Evolutionary conservation across 1,140 invertebrate genomes (phyloP).

Genomic region (Tetramorium alpestre): DNA sequence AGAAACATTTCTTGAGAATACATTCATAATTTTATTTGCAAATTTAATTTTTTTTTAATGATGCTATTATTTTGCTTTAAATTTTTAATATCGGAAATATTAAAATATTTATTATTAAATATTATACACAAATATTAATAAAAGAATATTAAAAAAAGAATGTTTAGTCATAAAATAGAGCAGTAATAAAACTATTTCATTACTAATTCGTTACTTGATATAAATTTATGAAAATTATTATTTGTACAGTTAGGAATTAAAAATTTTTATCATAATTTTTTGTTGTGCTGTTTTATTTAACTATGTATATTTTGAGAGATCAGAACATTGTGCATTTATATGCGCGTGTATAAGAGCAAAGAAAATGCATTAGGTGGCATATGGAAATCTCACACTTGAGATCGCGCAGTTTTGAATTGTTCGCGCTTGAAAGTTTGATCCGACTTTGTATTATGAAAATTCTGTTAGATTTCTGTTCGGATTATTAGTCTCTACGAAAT

Average conservation of each 20-base stretch:
- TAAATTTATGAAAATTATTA: neutral
- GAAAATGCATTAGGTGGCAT: neutral
- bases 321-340: neutral
- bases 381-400: neutral
- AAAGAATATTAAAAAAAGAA: neutral
- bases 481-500: neutral
- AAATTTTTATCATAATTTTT: too few species aligned
- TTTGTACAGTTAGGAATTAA: too few species aligned
- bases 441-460: constrained; percentile 29
- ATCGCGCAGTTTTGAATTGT: neutral
- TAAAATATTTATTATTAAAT: neutral
- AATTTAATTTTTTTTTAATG: neutral
- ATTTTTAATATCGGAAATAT: neutral
- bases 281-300: too few species aligned
- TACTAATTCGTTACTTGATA: neutral
- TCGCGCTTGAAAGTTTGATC: constrained; percentile 5
- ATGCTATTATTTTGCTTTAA: neutral
- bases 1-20: neutral
- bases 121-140: neutral
- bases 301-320: neutral
- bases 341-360: neutral
- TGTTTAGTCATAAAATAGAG: neutral
- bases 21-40: neutral
- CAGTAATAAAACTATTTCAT: neutral
- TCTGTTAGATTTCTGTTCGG: neutral